A percentile compares a stretch with the other conserved stretches of the same genome.
These are phyloP conservation scores for Carollia perspicillata DNA, from an alignment of 2,113 vertebrate genomes.

Conservation along the genomic window DNA sequence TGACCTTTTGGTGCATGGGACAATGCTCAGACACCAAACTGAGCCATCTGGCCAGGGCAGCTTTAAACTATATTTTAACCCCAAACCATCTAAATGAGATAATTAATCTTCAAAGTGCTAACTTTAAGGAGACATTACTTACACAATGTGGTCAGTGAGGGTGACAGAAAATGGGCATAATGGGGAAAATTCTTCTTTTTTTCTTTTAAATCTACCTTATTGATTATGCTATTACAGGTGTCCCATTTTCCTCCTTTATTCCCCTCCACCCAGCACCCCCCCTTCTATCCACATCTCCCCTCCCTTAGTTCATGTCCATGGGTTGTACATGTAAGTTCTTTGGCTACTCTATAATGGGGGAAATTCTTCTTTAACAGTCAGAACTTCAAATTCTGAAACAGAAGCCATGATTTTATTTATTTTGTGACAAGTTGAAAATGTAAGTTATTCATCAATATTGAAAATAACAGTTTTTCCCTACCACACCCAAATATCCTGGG, in stretches of 20 bases:
- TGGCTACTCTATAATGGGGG: too few relatives aligned
- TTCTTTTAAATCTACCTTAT: too few relatives aligned
- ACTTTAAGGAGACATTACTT: not conserved
- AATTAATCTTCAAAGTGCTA: not conserved
- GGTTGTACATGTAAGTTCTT: too few relatives aligned
- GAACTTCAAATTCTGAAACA: conserved; percentile 26
- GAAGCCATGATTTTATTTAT: not conserved
- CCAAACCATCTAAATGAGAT: not conserved
- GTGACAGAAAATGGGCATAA: not conserved
- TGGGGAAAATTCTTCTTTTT: not conserved
- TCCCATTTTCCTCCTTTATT: too few relatives aligned
- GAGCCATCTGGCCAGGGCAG: too few relatives aligned
- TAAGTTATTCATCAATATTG: not conserved
- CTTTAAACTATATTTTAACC: not conserved
- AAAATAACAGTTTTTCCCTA: not conserved
- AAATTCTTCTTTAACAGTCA: not conserved
- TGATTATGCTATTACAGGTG: too few relatives aligned
- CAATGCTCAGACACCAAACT: too few relatives aligned
- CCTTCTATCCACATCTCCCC: too few relatives aligned
- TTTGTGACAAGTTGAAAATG: not conserved
- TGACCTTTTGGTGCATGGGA: too few relatives aligned
- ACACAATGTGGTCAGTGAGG: not conserved
- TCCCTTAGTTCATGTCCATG: too few relatives aligned
- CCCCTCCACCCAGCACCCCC: too few relatives aligned
- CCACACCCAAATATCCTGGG: not conserved